Evolutionary conservation across 2,888 invertebrate species (phyloP), one percentile per base, ranked within the genome.

Genomic region (Volucella inflata): DNA sequence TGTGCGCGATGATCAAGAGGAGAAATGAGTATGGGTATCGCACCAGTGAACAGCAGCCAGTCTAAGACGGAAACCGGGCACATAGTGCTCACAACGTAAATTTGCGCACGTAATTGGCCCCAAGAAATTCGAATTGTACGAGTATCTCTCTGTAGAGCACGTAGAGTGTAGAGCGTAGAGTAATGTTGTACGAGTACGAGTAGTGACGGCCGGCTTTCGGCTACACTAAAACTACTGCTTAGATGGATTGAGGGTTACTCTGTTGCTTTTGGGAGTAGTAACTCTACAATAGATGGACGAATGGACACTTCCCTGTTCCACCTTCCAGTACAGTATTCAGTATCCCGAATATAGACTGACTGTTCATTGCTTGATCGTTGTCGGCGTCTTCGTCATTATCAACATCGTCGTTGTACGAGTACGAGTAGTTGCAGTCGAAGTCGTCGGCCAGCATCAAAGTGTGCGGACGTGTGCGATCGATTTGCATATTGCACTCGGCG

Each of bases 91-190:
- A 67, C 82, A 87, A 87, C 87, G 79, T 83, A 83, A 87, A 87
- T 87, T 87, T 83, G 87, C 72, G 87, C 87, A 87, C 87, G 87
- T 87, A 87, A 80, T 82, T 87, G 82, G 87, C 87, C 87, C 51
- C 82, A 68, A 87, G 87, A 83, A 83, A 87, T 87, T 68, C 82
- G 87, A 87, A 87, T 87, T 87, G 82, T 82, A n/a, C n/a, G n/a
- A n/a, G n/a, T n/a, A 82, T 76, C 87, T 76, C 68, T 75, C 71
- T 42, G 65, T 48, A 6, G 30, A 30, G 30, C 30, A 30, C 30
- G 30, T 30, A 30, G 30, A 30, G 30, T 59, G 64, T 60, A 42
- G 51, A 82, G 78, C 87, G 82, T 85, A 85, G 48, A 57, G 51
- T 74, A 62, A 79, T 72, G 72, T 36, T 51, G 55, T 64, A 30